phyloP scores from a whole-genome alignment of 2,888 invertebrate species.

The Chorisops tibialis region DNA sequence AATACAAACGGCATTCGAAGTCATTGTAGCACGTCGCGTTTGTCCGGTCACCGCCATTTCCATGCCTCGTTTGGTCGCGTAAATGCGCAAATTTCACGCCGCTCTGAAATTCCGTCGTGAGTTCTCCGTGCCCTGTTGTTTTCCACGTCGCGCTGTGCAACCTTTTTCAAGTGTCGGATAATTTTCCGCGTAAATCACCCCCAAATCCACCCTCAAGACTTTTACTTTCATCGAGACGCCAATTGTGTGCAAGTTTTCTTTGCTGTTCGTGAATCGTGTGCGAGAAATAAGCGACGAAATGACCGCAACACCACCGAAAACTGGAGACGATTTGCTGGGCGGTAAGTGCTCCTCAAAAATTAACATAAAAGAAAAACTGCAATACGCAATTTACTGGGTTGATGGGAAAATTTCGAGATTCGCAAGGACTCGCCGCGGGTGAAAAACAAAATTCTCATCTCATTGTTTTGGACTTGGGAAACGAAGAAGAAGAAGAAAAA shows the following conservation, averaged over 20 bases:
- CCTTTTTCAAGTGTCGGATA: too few species aligned
- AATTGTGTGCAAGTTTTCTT: too few species aligned
- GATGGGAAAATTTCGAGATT: not conserved
- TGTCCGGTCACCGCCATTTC: slow-evolving; percentile 7
- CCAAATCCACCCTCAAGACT: too few species aligned
- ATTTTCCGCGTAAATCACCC: too few species aligned
- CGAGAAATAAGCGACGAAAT: slow-evolving; percentile 40
- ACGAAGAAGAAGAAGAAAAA: not conserved
- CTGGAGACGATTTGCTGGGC: slow-evolving; percentile 50
- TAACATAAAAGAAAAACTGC: too few species aligned
- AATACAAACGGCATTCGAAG: too few species aligned
- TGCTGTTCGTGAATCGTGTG: too few species aligned
- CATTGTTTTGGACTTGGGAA: not conserved
- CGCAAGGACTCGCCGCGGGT: not conserved
- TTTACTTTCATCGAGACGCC: too few species aligned
- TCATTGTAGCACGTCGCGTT: slow-evolving; percentile 2
- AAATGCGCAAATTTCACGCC: slow-evolving; percentile 7
- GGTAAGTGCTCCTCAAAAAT: too few species aligned
- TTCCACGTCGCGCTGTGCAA: too few species aligned
- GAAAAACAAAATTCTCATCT: not conserved
- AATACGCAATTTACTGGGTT: not conserved
- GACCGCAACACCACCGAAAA: slow-evolving; percentile 51
- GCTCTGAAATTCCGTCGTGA: too few species aligned
- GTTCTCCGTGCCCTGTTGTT: too few species aligned
- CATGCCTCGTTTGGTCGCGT: not conserved